Conservation (phyloP, 2,797 vertebrate genomes). For the Petrocephalus schoutedeni region DNA sequence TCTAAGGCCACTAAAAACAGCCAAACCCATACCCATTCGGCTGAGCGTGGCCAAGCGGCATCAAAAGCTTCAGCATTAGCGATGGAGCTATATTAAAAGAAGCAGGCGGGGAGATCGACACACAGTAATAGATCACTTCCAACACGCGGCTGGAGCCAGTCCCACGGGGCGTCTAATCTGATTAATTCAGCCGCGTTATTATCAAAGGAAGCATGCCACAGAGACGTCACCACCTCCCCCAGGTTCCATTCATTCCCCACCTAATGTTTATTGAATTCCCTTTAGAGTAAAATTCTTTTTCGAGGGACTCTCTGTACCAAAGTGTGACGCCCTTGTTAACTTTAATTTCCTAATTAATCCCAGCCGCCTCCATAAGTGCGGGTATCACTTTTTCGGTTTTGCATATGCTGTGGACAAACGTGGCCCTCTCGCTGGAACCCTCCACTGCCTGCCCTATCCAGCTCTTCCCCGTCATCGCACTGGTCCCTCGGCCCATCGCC, state of each 20-base stretch:
- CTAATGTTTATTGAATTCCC: not conserved
- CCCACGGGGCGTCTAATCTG: not conserved
- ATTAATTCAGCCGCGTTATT: conserved; percentile 21
- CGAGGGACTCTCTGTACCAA: not conserved
- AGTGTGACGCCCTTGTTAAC: not conserved
- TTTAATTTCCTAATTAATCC: not conserved
- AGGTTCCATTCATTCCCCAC: not conserved
- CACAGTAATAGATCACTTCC: not conserved
- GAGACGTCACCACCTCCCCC: not conserved
- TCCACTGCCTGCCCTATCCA: not conserved
- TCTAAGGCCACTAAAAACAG: not conserved
- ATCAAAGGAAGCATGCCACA: conserved; percentile 1
- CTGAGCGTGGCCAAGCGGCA: not conserved
- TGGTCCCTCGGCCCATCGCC: not conserved
- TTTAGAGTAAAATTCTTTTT: conserved; percentile 11
- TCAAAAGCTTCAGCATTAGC: not conserved
- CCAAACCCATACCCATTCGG: not conserved
- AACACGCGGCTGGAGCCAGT: not conserved
- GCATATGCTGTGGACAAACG: not conserved
- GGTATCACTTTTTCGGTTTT: not conserved
- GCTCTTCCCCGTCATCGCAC: not conserved
- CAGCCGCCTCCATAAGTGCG: not conserved
- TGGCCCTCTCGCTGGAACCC: not conserved
- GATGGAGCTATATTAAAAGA: not conserved
- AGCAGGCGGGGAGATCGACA: not conserved